Evolutionary conservation across 2,797 vertebrate genomes (phyloP).

Genomic region (Chanos chanos): DNA sequence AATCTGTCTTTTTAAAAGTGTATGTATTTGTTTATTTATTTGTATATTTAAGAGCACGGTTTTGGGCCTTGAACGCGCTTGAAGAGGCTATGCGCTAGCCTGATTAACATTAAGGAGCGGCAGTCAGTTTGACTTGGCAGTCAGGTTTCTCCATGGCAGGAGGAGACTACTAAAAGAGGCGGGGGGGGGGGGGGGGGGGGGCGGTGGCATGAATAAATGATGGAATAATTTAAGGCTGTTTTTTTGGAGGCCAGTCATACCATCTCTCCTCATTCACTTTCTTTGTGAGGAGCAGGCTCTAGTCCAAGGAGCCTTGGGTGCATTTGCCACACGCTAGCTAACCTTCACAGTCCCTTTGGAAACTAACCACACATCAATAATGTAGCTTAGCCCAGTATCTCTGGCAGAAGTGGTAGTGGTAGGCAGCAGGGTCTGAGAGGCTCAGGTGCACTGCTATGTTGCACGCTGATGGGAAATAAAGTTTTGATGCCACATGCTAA

Average conservation of each 20-base stretch:
- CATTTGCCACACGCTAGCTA: constrained; percentile 16
- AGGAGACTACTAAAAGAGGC: no score
- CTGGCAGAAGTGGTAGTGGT: no score
- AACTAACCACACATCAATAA: constrained; percentile 34
- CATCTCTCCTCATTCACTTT: constrained; percentile 7
- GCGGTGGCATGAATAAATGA: constrained; percentile 39
- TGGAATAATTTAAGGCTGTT: constrained; percentile 20
- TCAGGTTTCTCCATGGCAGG: no score
- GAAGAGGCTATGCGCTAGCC: background rate
- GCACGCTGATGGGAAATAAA: no score
- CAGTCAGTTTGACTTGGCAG: no score
- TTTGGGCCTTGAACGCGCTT: background rate
- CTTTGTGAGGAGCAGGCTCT: background rate
- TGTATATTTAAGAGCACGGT: background rate
- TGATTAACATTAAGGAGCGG: background rate
- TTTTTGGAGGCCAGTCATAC: constrained; percentile 26
- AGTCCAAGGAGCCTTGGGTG: constrained; percentile 1
- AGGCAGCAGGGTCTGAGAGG: no score
- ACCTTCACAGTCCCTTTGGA: constrained; percentile 30
- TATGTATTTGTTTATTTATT: background rate
- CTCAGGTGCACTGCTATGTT: no score
- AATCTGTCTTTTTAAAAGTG: background rate
- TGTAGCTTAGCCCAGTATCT: constrained; percentile 18
- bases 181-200: no score
- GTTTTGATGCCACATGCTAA: no score